A percentile compares a stretch with the other conserved stretches of the same genome.
phyloP scores from a whole-genome alignment of 2,113 vertebrate genomes.

The Sinosuthora webbiana region DNA sequence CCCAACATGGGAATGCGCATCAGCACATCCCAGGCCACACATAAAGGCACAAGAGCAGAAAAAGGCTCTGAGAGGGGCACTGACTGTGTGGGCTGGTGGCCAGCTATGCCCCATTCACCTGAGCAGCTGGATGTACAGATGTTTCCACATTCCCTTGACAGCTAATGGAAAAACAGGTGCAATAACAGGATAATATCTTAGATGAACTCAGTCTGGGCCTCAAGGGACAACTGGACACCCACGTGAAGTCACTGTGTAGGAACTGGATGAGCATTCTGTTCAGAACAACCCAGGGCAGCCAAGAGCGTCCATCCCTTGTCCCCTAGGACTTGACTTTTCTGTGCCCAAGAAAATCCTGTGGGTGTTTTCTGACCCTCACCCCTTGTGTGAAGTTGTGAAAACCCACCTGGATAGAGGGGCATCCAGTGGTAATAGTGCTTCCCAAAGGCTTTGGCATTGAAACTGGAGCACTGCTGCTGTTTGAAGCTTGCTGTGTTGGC shows the following conservation, averaged over 20 bases:
- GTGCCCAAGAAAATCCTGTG: neutral
- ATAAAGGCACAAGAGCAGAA: neutral
- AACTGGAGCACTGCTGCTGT: conserved; percentile 87
- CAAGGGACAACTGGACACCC: neutral
- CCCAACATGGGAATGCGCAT: neutral
- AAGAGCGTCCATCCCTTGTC: neutral
- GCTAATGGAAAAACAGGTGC: neutral
- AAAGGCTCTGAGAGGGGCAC: neutral
- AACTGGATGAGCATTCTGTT: neutral
- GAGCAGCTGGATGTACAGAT: neutral
- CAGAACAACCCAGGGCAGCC: neutral
- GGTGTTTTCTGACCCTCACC: neutral
- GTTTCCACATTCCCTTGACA: neutral
- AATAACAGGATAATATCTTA: neutral
- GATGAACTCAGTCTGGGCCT: neutral
- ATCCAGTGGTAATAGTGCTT: conserved; percentile 83
- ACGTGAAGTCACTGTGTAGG: neutral
- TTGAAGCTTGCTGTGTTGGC: conserved; percentile 83
- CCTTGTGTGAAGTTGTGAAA: neutral
- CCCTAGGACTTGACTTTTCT: neutral
- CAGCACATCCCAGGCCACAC: neutral
- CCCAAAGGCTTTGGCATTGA: conserved; percentile 86
- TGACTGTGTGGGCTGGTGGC: neutral
- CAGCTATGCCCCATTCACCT: neutral
- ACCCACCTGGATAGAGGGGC: conserved; percentile 86